These are phyloP conservation scores for Ammodytes dubius DNA, from an alignment of 2,113 vertebrate genomes.

Conservation along the genomic window DNA sequence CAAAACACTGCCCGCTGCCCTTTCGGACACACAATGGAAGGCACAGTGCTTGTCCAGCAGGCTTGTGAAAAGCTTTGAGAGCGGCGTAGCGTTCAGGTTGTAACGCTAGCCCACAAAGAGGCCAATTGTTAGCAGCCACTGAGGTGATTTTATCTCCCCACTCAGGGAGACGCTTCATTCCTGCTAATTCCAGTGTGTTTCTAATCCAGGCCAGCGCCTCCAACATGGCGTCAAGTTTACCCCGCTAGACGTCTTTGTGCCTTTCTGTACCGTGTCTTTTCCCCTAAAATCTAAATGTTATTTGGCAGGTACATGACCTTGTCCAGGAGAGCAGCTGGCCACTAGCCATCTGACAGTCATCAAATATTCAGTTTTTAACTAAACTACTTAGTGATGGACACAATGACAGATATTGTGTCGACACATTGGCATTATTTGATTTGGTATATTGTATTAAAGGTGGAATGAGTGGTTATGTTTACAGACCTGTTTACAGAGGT, in stretches of 20 bases:
- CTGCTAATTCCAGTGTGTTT: conserved; percentile 62
- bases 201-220: conserved; percentile 62
- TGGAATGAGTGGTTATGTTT: too few species aligned
- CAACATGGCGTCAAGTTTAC: conserved; percentile 2
- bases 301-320: not conserved
- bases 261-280: conserved; percentile 9
- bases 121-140: conserved; percentile 73
- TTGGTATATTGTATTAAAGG: not conserved
- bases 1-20: conserved; percentile 78
- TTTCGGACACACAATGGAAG: conserved; percentile 83
- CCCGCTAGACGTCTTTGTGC: conserved; percentile 28
- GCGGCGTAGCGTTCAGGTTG: conserved; percentile 68
- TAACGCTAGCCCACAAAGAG: conserved; percentile 80
- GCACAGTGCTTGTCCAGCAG: conserved; percentile 77
- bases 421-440: not conserved
- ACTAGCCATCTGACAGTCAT: conserved; percentile 1
- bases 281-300: not conserved
- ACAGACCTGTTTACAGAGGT: too few species aligned
- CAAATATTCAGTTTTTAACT: conserved; percentile 8
- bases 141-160: conserved; percentile 74
- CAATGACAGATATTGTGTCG: not conserved
- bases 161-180: conserved; percentile 62
- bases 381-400: not conserved
- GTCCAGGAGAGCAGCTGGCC: conserved; percentile 11
- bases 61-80: conserved; percentile 66